Evolutionary conservation across 2,797 vertebrate species (phyloP), one percentile per base, ranked within the genome.

Genomic region (Poecilia gillii): DNA sequence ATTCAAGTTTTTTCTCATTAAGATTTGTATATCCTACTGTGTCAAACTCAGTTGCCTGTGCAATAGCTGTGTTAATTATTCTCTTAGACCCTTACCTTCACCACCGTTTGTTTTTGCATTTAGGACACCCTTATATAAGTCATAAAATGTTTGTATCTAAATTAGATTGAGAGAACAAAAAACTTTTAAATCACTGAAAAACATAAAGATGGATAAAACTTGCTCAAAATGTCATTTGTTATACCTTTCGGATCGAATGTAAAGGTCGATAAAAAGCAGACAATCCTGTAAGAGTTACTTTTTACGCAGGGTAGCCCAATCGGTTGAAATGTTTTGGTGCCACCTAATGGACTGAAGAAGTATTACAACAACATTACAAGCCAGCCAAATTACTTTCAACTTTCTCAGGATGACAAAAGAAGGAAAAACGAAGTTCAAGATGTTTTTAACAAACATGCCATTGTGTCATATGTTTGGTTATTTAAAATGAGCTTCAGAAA

Each of bases 321-420:
- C 66, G 47, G 66, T 71, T 25, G 11, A 77, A 62, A 85, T 62
- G 75, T 84, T 55, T 81, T 64, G 77, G 85, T 6, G 90, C 90
- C 94, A 89, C 31, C 92, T 90, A 86, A n/a, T 84, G 94, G 91
- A 78, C 51, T 1, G 33, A 0, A 57, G 7, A 51, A 43, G 82
- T 73, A 91, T 77, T 85, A 59, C 90, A 25, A 3, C 13, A 0
- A 31, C 3, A 64, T 12, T 46, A 13, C 39, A 5, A 18, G 31
- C 9, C 23, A 43, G 64, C 9, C 3, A 4, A 7, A 28, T n/a
- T 18, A 14, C 13, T 20, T 49, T 51, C 3, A 64, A 16, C 39
- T 74, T 16, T 3, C 6, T 47, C 20, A 47, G 4, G 23, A 20
- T 66, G 33, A 59, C 3, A 20, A 33, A 51, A 39, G 2, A 72